Evolutionary conservation across 2,797 vertebrate genomes (phyloP).

Genomic region (Acanthis flammea): DNA sequence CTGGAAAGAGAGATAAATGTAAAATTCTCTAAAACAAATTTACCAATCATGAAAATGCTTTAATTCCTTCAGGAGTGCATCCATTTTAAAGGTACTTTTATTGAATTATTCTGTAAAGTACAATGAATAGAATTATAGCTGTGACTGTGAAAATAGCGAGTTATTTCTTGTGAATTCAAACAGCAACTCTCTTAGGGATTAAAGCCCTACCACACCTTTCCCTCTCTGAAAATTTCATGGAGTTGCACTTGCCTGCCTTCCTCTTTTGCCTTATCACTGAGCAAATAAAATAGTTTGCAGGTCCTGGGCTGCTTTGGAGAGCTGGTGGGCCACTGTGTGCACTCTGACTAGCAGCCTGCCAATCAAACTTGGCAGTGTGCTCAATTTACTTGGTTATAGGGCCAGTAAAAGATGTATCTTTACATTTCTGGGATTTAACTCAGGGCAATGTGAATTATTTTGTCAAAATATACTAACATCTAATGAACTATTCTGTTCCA

Average conservation of each 20-base stretch:
- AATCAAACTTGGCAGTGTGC: background rate
- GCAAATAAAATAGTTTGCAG: background rate
- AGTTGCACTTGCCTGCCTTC: background rate
- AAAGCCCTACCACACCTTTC: background rate
- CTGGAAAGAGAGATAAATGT: background rate
- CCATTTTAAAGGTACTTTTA: background rate
- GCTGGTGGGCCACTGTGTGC: background rate
- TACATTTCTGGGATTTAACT: background rate
- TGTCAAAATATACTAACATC: background rate
- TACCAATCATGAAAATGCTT: background rate
- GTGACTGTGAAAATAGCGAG: background rate
- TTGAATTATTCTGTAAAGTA: background rate
- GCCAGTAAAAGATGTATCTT: background rate
- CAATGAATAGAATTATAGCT: background rate
- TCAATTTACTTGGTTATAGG: background rate
- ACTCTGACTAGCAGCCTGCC: background rate
- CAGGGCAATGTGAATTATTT: background rate
- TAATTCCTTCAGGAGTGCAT: background rate
- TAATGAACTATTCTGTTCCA: background rate
- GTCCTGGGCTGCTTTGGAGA: background rate
- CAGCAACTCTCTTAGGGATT: background rate
- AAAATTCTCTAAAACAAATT: background rate
- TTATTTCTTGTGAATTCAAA: background rate
- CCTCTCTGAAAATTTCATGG: background rate
- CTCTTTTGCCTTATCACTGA: background rate